Conservation (phyloP, 2,113 vertebrate genomes). For the Dasyprocta punctata region DNA sequence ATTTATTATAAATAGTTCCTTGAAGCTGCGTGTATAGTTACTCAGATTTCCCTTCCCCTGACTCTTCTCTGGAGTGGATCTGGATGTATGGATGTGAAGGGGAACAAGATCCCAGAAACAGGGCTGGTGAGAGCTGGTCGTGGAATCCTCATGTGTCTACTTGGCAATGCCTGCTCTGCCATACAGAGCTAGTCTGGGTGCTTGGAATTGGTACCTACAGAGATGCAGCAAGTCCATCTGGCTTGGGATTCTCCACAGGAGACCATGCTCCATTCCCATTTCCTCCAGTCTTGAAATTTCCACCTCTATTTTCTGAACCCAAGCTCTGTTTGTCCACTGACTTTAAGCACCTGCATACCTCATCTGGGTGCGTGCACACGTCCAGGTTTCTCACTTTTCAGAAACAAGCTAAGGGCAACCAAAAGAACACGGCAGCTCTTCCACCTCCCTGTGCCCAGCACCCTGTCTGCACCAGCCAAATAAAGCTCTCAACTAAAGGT, state of each 20-base stretch:
- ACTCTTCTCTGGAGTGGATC: not conserved
- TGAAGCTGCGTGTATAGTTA: not conserved
- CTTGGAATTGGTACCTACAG: not conserved
- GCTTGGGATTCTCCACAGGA: not conserved
- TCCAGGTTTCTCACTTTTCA: not conserved
- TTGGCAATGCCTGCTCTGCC: not conserved
- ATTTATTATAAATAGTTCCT: not conserved
- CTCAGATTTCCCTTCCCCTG: not conserved
- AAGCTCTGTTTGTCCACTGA: not conserved
- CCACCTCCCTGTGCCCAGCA: not conserved
- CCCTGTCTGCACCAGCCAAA: not conserved
- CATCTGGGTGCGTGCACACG: not conserved
- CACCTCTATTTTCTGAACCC: not conserved
- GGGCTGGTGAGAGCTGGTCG: not conserved
- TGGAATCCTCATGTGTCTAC: not conserved
- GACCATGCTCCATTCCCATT: not conserved
- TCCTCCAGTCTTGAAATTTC: not conserved
- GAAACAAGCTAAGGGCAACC: fast-evolving
- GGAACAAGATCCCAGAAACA: not conserved
- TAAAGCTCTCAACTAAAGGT: not conserved
- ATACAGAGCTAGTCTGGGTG: not conserved
- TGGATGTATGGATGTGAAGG: not conserved
- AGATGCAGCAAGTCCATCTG: not conserved
- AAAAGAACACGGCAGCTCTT: too few relatives aligned
- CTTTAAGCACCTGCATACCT: not conserved